These are phyloP conservation scores for Brachyptera putata DNA, from an alignment of 2,888 invertebrate genomes.

Conservation along the genomic window DNA sequence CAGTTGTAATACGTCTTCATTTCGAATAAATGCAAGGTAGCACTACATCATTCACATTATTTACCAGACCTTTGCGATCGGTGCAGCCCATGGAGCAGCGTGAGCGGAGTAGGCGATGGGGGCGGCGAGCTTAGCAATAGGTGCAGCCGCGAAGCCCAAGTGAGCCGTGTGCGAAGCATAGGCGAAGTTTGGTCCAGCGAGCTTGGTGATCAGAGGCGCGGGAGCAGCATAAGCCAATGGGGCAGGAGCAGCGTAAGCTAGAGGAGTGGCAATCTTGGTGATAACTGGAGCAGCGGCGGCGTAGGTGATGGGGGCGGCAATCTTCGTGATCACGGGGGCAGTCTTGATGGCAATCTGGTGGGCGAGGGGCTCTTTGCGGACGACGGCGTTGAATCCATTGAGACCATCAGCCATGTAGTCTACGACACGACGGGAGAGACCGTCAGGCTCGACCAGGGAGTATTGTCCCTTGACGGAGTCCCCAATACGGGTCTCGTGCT, in stretches of 20 bases:
- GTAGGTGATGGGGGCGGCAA: constrained; percentile 4
- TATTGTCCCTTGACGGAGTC: no score
- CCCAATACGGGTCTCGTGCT: constrained; percentile 24
- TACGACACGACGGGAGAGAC: constrained; percentile 24
- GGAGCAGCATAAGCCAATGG: no score
- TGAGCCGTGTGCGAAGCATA: background rate
- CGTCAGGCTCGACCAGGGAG: constrained; percentile 24
- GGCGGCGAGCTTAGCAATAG: no score
- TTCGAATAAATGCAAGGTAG: no score
- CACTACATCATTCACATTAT: no score
- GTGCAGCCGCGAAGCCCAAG: background rate
- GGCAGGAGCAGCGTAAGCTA: no score
- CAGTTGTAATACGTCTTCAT: no score
- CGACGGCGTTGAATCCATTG: no score
- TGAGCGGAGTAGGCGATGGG: constrained; percentile 1
- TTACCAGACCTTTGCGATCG: no score
- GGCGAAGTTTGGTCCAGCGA: background rate
- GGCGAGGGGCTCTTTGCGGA: constrained; percentile 21
- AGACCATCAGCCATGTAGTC: constrained; percentile 25
- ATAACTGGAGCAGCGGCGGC: constrained; percentile 7
- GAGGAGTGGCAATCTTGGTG: constrained; percentile 3
- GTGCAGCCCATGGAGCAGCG: constrained; percentile 18
- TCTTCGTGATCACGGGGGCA: constrained; percentile 14
- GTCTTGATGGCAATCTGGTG: constrained; percentile 6
- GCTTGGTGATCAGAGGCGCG: no score